Evolutionary conservation across 2,888 invertebrate species (phyloP), one percentile per base, ranked within the genome.

Genomic region (Drosophila testacea): DNA sequence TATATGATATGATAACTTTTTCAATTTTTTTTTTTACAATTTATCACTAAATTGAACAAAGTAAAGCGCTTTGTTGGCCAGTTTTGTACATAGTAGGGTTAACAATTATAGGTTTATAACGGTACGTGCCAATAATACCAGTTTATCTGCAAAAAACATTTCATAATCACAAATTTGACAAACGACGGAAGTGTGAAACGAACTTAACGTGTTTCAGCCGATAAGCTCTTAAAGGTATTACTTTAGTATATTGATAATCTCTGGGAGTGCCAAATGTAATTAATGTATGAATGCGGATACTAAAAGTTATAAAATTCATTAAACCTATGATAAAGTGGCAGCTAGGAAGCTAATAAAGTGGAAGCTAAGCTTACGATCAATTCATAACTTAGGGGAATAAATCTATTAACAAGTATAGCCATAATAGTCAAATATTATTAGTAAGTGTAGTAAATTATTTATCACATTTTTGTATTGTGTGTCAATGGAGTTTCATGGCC

Each of bases 141-240:
- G 42, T 61, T 52, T 75, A 69, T 62, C 47, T 22, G 6, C n/a
- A 39, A 52, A 22, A 39, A 57, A 27, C 46, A 47, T 42, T 36
- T 34, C 32, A 75, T 69, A 72, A 73, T 70, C 57, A 6, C 11
- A 42, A 34, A 13, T 66, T 73, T 54, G 47, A 51, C 51, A 75
- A 52, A 57, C 48, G 62, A 32, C 55, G 39, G 46, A 75, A 69
- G 63, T 68, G 30, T 51, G 38, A 60, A 73, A 56, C 63, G 32
- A 52, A 41, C 42, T 39, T 41, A 44, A 56, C 39, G 38, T 57
- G 47, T 41, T 51, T 34, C n/a, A 36, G n/a, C 11, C 28, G 73
- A 74, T 73, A 38, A 74, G 39, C 38, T 10, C 30, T 38, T 30
- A 22, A n/a, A 7, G 34, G 11, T 7, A 22, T 7, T 36, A n/a